Percentiles rank a stretch among this genome's conserved stretches.
phyloP scores from a whole-genome alignment of 2,113 vertebrate genomes.

The Nothobranchius kuhntae region DNA sequence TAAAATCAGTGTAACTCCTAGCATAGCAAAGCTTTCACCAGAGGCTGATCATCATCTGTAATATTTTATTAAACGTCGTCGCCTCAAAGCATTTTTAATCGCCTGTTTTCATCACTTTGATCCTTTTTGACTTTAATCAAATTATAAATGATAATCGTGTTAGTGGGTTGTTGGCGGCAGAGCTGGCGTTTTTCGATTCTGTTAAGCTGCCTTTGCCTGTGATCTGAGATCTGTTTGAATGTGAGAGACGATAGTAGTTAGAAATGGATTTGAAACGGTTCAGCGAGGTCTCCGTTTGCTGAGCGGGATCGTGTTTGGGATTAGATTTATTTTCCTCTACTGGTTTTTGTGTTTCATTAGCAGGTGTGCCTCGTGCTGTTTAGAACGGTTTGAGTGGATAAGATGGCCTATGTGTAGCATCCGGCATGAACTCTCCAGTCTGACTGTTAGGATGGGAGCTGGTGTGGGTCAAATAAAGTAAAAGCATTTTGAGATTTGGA shows the following conservation, averaged over 20 bases:
- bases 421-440: conserved; percentile 5
- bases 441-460: not conserved
- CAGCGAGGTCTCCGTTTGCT: conserved; percentile 2
- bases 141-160: conserved; percentile 67
- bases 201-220: conserved; percentile 62
- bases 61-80: conserved; percentile 52
- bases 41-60: conserved; percentile 4
- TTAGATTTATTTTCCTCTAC: conserved; percentile 13
- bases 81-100: conserved; percentile 47
- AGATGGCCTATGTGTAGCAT: conserved; percentile 7
- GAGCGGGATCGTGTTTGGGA: conserved; percentile 8
- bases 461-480: not conserved
- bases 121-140: conserved; percentile 61
- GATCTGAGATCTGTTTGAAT: conserved; percentile 67
- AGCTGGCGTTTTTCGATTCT: conserved; percentile 50
- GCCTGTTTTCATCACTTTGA: conserved; percentile 50
- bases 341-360: not conserved
- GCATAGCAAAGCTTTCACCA: conserved; percentile 35
- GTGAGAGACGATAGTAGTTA: conserved; percentile 44
- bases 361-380: not conserved
- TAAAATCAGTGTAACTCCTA: conserved; percentile 8
- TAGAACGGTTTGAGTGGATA: conserved; percentile 19
- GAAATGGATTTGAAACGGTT: conserved; percentile 47
- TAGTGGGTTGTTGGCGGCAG: conserved; percentile 34
- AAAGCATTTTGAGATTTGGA: not conserved